A percentile compares a stretch with the other conserved stretches of the same genome.
Conservation (phyloP, 2,113 vertebrate genomes). For the Cariama cristata region DNA sequence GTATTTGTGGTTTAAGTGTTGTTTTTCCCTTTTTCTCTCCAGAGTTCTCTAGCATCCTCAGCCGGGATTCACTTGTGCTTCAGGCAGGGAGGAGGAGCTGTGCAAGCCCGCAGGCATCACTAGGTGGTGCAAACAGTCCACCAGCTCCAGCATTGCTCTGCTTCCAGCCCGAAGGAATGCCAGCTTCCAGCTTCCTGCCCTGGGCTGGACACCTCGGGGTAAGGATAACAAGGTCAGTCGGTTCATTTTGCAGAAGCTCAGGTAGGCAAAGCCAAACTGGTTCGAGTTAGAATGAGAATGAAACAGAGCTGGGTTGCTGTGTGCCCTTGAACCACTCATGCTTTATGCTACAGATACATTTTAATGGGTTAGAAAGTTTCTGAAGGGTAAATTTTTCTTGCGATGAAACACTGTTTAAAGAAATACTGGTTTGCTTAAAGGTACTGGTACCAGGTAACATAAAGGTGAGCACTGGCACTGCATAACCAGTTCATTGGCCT, state of each 20-base stretch:
- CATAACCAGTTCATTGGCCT: background rate
- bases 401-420: background rate
- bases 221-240: rapidly evolving
- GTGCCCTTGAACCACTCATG: background rate
- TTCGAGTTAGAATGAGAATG: background rate
- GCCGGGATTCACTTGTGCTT: rapidly evolving
- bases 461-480: background rate
- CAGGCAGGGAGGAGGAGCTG: background rate
- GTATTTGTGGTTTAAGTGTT: background rate
- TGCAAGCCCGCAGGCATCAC: background rate
- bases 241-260: background rate
- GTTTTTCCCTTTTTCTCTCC: rapidly evolving
- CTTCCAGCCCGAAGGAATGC: rapidly evolving
- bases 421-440: background rate
- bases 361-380: background rate
- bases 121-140: slow-evolving; percentile 32
- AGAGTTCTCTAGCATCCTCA: background rate
- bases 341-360: background rate
- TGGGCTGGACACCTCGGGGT: background rate
- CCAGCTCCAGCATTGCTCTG: background rate
- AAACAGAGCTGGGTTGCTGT: background rate
- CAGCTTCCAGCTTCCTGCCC: rapidly evolving
- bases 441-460: background rate
- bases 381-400: background rate
- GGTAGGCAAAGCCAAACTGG: background rate